phyloP scores from a whole-genome alignment of 64 coral and sea anemone species.

The Montipora efflorescens region DNA sequence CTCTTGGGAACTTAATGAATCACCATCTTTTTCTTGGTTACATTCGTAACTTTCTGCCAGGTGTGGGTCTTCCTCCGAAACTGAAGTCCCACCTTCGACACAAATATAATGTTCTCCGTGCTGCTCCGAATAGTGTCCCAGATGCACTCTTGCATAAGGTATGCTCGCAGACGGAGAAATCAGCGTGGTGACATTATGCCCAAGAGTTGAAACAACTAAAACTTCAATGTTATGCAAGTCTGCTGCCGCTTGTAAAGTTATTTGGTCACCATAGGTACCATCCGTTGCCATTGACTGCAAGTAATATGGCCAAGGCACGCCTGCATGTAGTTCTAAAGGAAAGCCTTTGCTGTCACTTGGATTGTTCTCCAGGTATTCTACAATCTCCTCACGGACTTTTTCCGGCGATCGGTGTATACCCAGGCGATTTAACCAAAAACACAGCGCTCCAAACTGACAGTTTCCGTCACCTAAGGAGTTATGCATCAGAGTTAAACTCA shows the following conservation, averaged over 20 bases:
- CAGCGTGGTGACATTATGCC: not conserved
- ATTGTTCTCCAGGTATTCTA: not conserved
- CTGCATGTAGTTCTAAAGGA: constrained; percentile 11
- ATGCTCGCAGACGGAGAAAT: constrained; percentile 1
- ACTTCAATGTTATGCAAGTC: not conserved
- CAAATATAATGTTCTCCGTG: not conserved
- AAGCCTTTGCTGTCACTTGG: not conserved
- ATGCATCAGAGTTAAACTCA: not conserved
- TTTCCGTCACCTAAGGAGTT: not conserved
- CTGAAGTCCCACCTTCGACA: not conserved
- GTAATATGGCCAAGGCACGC: constrained; percentile 36
- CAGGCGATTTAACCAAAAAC: too few relatives aligned
- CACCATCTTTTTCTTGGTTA: too few relatives aligned
- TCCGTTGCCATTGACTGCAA: not conserved
- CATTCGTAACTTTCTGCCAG: too few relatives aligned
- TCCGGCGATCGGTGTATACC: constrained; percentile 31
- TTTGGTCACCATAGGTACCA: constrained; percentile 61
- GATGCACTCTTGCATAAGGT: constrained; percentile 1
- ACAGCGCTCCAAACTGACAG: too few relatives aligned
- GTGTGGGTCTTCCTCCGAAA: too few relatives aligned
- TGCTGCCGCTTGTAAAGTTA: constrained; percentile 44
- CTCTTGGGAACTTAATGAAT: too few relatives aligned
- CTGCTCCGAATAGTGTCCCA: constrained; percentile 17
- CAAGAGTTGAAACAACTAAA: constrained; percentile 34
- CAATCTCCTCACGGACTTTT: constrained; percentile 8